Conservation (phyloP, 2,113 vertebrate species). For the Cranoglanis bouderius region DNA sequence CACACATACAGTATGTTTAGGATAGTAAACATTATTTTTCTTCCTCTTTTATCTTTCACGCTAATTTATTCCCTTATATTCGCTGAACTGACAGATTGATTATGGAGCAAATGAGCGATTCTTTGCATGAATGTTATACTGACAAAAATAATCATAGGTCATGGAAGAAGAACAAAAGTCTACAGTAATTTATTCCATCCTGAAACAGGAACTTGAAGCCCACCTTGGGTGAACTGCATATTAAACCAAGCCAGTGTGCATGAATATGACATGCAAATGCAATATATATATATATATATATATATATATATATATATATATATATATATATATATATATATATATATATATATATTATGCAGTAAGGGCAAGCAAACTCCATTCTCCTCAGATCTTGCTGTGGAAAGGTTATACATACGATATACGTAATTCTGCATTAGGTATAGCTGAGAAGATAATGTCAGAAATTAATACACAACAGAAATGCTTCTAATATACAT, state of each 20-base stretch:
- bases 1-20: not conserved
- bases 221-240: constrained; percentile 24
- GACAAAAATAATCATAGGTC: constrained; percentile 30
- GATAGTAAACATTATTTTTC: not conserved
- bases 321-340: too few relatives aligned
- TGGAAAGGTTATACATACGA: not conserved
- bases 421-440: not conserved
- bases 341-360: not conserved
- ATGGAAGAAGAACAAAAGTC: constrained; percentile 2
- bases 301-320: too few relatives aligned
- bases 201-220: constrained; percentile 31
- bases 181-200: constrained; percentile 21
- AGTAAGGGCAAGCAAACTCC: not conserved
- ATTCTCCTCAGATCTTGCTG: not conserved
- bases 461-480: not conserved
- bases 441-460: not conserved
- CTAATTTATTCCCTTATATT: not conserved
- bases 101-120: not conserved
- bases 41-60: not conserved
- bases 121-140: not conserved
- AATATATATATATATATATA: too few relatives aligned
- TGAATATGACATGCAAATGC: constrained; percentile 1
- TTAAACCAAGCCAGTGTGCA: constrained; percentile 13
- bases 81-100: not conserved
- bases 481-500: not conserved